These are phyloP conservation scores for Euzophera pinguis DNA, from an alignment of 2,888 invertebrate genomes.

Conservation along the genomic window DNA sequence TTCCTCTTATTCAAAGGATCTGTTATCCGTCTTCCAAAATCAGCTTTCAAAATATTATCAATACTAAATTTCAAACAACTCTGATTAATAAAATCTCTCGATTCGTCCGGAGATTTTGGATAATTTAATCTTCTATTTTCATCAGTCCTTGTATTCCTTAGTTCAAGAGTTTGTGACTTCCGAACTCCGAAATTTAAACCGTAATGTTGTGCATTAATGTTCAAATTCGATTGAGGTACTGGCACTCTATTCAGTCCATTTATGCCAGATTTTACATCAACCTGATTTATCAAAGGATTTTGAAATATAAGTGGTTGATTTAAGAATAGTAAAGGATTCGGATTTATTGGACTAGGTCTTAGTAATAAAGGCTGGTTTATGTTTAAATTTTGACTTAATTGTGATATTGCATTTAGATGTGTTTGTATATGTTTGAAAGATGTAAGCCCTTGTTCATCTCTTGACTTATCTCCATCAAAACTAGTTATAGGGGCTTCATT, in stretches of 20 bases:
- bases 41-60: constrained; percentile 91
- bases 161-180: constrained; percentile 40
- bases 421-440: constrained; percentile 84
- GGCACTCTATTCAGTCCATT: constrained; percentile 45
- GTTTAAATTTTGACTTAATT: constrained; percentile 77
- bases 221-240: constrained; percentile 49
- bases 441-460: constrained; percentile 60
- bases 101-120: constrained; percentile 62
- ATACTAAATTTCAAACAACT: constrained; percentile 89
- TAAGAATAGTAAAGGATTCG: constrained; percentile 73
- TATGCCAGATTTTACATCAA: constrained; percentile 56
- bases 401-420: constrained; percentile 84
- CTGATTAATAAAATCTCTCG: constrained; percentile 72
- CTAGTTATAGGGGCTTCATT: constrained; percentile 83
- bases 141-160: constrained; percentile 45
- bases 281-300: constrained; percentile 60
- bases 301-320: constrained; percentile 70
- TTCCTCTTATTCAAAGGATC: constrained; percentile 84
- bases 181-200: constrained; percentile 55
- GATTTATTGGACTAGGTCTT: constrained; percentile 70
- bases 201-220: constrained; percentile 47
- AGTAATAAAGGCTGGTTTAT: constrained; percentile 65
- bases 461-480: constrained; percentile 45
- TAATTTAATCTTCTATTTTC: constrained; percentile 55
- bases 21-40: constrained; percentile 87